Base-by-base conservation (phyloP, 2,888 invertebrate species). In the Oscheius myriophilus region DNA sequence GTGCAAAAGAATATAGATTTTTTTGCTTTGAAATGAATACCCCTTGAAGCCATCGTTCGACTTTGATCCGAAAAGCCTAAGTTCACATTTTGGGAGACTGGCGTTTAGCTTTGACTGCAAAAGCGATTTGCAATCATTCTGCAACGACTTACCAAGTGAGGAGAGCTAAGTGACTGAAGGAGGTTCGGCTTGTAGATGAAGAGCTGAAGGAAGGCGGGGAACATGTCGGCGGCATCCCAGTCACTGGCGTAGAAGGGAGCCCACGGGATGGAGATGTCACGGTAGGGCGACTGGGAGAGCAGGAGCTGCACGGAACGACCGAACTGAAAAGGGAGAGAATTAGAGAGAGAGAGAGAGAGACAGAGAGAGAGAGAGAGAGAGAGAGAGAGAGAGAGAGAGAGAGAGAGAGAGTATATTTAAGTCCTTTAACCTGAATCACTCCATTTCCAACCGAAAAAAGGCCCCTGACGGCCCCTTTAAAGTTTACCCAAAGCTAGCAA, bases 161-260 rank as follows among this genome's bases (percentile, higher is more conserved):
- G 82, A 42, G 80, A 76, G 57, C 81, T 81, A 26, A 85, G 66
- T 6, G 81, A 69, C 26, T 78, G 73, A 9, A 85, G 71, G 49
- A 84, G 74, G 43, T 76, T 75, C 6, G 85, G 85, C 62, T 85
- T 85, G 67, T 82, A 78, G 67, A 86, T 67, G 64, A 85, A 86
- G 67, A 82, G 77, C 62, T 83, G 76, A 3, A 96, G 90, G 65
- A 96, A 92, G 81, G 93, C 90, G 0, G 93, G 92, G 71, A 92
- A 92, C 0, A 94, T 91, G 85, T 92, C 92, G 0, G 93, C 92
- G 0, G 93, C 93, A 87, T 97, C 97, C 94, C 94, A 95, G 89
- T 96, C 96, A 0, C 96, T 75, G 1, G 84, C 84, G 69, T 82
- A 83, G 75, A 76, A 80, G 21, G 80, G 80, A 23, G 76, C 53